A percentile compares a stretch with the other conserved stretches of the same genome.
These are phyloP conservation scores for Anabas testudineus DNA, from an alignment of 2,797 vertebrate species.

Conservation along the genomic window DNA sequence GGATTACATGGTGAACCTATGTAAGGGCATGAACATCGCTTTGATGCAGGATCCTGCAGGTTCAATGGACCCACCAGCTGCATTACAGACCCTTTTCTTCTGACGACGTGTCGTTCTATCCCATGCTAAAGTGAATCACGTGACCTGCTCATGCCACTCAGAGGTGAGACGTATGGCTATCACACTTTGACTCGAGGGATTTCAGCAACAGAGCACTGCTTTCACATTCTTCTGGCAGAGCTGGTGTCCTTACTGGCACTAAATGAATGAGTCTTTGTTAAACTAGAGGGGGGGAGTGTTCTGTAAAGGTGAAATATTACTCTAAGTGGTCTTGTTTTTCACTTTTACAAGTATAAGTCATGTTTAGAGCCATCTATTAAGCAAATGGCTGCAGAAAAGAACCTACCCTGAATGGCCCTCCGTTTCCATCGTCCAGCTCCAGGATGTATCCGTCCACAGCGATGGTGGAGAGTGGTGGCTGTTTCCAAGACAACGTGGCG, in stretches of 20 bases:
- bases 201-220: constrained; percentile 37
- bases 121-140: constrained; percentile 35
- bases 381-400: constrained; percentile 1
- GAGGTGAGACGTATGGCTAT: constrained; percentile 11
- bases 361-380: background rate
- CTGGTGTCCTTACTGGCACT: constrained; percentile 37
- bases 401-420: constrained; percentile 94
- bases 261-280: constrained; percentile 55
- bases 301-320: constrained; percentile 54
- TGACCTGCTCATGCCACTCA: constrained; percentile 40
- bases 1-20: constrained; percentile 60
- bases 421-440: constrained; percentile 96
- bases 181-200: constrained; percentile 17
- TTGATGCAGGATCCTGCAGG: constrained; percentile 67
- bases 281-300: constrained; percentile 9
- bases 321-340: constrained; percentile 12
- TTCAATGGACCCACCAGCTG: constrained; percentile 60
- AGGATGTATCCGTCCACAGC: constrained; percentile 98
- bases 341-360: background rate
- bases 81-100: constrained; percentile 11
- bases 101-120: constrained; percentile 32
- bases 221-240: constrained; percentile 47
- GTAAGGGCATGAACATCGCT: constrained; percentile 38
- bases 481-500: constrained; percentile 98
- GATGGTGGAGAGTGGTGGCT: constrained; percentile 94